A percentile compares a stretch with the other conserved stretches of the same genome.
Conservation (phyloP, 2,888 invertebrate species). For the Dyspetes luteomarginatus region DNA sequence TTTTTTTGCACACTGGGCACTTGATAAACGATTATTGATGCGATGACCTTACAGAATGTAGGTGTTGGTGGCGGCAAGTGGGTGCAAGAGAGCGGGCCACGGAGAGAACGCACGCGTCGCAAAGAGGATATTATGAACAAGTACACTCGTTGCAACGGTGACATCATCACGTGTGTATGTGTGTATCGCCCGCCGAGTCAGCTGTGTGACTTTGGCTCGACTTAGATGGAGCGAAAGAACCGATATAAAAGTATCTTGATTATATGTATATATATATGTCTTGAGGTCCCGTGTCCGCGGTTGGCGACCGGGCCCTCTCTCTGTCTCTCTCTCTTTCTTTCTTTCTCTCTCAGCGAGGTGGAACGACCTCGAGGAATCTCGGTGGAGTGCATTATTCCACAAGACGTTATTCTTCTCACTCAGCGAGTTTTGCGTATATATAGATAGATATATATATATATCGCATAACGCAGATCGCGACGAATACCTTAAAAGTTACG, state of each 20-base stretch:
- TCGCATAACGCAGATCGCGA: no score
- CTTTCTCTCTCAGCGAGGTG: constrained; percentile 52
- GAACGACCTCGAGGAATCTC: constrained; percentile 69
- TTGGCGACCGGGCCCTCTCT: constrained; percentile 43
- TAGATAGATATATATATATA: no score
- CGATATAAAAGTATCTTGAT: constrained; percentile 71
- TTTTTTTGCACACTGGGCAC: background rate
- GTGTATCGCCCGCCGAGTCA: constrained; percentile 71
- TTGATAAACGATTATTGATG: constrained; percentile 14
- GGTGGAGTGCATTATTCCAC: constrained; percentile 51
- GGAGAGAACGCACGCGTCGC: constrained; percentile 51
- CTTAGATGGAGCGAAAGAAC: constrained; percentile 83
- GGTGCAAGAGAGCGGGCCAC: constrained; percentile 44
- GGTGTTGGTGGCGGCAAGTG: constrained; percentile 48
- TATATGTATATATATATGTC: constrained; percentile 16
- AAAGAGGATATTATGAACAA: constrained; percentile 55
- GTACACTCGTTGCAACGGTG: constrained; percentile 78
- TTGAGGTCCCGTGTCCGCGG: constrained; percentile 45
- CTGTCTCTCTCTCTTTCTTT: no score
- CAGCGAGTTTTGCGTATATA: background rate
- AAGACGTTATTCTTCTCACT: constrained; percentile 41
- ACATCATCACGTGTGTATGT: constrained; percentile 80
- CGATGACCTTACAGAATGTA: constrained; percentile 59
- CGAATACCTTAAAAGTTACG: no score
- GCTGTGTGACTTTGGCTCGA: constrained; percentile 76